phyloP scores from a whole-genome alignment of 2,113 vertebrate genomes.

The Aegithalos caudatus region DNA sequence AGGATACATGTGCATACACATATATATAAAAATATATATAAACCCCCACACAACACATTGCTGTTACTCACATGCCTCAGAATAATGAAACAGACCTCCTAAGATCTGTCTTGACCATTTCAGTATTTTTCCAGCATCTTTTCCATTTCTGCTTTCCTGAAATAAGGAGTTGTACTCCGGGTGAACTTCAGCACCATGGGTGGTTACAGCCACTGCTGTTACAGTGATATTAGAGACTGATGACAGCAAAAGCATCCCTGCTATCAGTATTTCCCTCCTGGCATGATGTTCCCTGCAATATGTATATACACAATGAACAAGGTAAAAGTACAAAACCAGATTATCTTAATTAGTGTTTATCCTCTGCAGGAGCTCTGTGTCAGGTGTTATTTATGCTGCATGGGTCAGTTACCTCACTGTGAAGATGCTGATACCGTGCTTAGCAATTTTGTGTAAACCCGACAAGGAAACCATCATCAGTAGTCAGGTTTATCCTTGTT shows the following conservation, averaged over 20 bases:
- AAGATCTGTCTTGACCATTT: not conserved
- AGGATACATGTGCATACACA: not conserved
- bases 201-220: not conserved
- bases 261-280: not conserved
- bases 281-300: not conserved
- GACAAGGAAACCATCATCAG: not conserved
- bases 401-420: not conserved
- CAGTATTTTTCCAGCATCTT: not conserved
- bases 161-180: not conserved
- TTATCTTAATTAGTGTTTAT: not conserved
- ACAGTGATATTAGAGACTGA: not conserved
- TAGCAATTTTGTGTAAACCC: not conserved
- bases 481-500: not conserved
- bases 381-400: not conserved
- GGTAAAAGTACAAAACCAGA: not conserved
- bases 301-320: not conserved
- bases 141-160: not conserved
- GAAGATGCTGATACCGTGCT: not conserved
- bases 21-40: not conserved
- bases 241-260: not conserved
- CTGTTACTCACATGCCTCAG: not conserved
- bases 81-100: not conserved
- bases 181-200: not conserved
- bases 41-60: not conserved
- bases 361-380: not conserved